Evolutionary conservation across 2,113 vertebrate species (phyloP).

Genomic region (Ptychochromis oligacanthus): DNA sequence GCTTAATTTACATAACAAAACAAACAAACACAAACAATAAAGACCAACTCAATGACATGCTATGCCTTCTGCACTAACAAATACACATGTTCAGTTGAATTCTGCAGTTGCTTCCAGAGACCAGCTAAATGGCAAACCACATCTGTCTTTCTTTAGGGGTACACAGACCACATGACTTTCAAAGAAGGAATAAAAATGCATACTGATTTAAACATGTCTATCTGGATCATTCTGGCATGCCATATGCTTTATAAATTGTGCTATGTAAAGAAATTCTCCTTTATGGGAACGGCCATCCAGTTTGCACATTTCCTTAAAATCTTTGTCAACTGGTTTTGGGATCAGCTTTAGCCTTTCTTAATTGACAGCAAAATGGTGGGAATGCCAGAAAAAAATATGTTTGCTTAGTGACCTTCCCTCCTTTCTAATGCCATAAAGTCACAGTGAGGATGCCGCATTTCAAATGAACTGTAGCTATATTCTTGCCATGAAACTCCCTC

Average conservation of each 20-base stretch:
- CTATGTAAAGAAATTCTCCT: slow-evolving; percentile 14
- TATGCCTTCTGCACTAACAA: slow-evolving; percentile 11
- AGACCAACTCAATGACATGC: not conserved
- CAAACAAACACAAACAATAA: slow-evolving; percentile 10
- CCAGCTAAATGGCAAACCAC: slow-evolving; percentile 22
- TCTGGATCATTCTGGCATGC: slow-evolving; percentile 19
- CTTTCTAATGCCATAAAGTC: slow-evolving; percentile 36
- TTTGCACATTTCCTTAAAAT: slow-evolving; percentile 32
- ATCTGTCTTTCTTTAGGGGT: slow-evolving; percentile 22
- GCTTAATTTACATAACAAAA: slow-evolving; percentile 24
- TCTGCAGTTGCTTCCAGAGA: slow-evolving; percentile 18
- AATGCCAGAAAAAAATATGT: not conserved
- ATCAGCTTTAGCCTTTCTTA: slow-evolving; percentile 5
- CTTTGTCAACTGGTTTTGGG: slow-evolving; percentile 6
- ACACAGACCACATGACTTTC: slow-evolving; percentile 14
- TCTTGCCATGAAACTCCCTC: slow-evolving; percentile 16
- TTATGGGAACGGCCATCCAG: slow-evolving; percentile 3
- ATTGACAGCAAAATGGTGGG: not conserved
- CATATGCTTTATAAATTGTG: slow-evolving; percentile 29
- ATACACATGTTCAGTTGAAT: slow-evolving; percentile 12
- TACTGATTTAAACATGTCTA: slow-evolving; percentile 36
- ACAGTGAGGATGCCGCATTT: slow-evolving; percentile 36
- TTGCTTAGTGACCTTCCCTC: slow-evolving; percentile 32
- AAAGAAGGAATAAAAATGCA: slow-evolving; percentile 29
- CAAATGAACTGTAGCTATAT: slow-evolving; percentile 46